Base-by-base conservation (phyloP, 2,888 invertebrate species). In the Cerceris ruficornis region DNA sequence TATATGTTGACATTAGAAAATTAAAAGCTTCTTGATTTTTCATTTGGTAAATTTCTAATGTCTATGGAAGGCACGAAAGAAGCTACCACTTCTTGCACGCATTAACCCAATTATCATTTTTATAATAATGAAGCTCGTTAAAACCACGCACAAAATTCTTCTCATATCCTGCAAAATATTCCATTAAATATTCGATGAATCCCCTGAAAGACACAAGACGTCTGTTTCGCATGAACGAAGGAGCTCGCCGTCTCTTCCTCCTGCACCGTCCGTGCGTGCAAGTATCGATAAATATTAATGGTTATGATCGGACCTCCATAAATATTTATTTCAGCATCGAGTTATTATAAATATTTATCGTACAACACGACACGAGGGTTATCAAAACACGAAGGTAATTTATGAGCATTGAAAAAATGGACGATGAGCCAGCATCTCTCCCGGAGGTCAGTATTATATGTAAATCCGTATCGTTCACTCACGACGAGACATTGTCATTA, bases 291-390 rank as follows among this genome's bases (percentile, higher is more conserved):
- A 80, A 80, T 78, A 80, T 78, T 73, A 78, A 73, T 77, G 67
- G 69, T 67, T 15, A 46, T 65, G 69, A 77, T 70, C 62, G 62
- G 14, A n/a, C 62, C 49, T 58, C 67, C 78, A 80, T 80, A 80
- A 80, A 80, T 80, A 80, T 80, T 80, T 78, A 80, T 69, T 69
- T 55, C 73, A 64, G 64, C 69, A 66, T 61, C 73, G 67, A 59
- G 78, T 80, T 80, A 77, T 69, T 79, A 79, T 79, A 80, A 80
- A 80, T 80, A 78, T 80, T 78, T 80, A 80, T 77, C 73, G 62
- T 50, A 43, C 52, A 8, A 65, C n/a, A 42, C 69, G 73, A 69
- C 69, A 66, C 65, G 59, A 66, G 66, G 62, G 65, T 69, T 73
- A 78, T 78, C 74, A 77, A 78, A 80, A 77, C 74, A 59, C 43